Percentiles rank a stretch among this genome's conserved stretches.
These are phyloP conservation scores for Sebastes itinus DNA, from an alignment of 2,797 vertebrate species.

Conservation along the genomic window DNA sequence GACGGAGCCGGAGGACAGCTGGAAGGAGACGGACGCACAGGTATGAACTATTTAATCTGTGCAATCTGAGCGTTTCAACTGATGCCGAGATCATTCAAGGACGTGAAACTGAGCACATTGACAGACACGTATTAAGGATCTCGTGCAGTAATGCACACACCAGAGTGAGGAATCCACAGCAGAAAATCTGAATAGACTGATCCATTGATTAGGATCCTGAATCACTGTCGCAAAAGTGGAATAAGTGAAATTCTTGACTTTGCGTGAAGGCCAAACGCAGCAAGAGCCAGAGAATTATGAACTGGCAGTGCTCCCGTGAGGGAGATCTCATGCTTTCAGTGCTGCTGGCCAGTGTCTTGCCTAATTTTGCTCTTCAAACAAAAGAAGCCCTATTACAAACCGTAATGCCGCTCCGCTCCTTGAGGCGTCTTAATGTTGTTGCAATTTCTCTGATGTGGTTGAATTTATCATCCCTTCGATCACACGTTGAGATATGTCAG, in stretches of 20 bases:
- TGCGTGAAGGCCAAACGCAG: constrained; percentile 30
- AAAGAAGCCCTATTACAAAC: constrained; percentile 32
- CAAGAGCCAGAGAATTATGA: constrained; percentile 52
- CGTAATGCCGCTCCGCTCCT: not conserved
- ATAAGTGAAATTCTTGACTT: constrained; percentile 43
- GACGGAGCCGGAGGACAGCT: constrained; percentile 94
- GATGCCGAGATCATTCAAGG: not conserved
- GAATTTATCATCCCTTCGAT: constrained; percentile 21
- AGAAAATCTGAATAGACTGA: constrained; percentile 36
- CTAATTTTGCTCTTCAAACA: constrained; percentile 49
- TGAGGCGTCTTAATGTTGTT: not conserved
- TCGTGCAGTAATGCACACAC: not conserved
- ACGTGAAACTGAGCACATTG: not conserved
- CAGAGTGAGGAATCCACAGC: not conserved
- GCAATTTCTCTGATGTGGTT: constrained; percentile 37
- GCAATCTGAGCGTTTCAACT: not conserved
- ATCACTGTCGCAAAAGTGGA: constrained; percentile 29
- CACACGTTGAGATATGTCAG: constrained; percentile 1
- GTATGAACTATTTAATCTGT: constrained; percentile 70
- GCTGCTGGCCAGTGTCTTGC: constrained; percentile 27
- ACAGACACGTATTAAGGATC: not conserved
- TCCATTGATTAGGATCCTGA: constrained; percentile 42
- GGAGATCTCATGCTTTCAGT: constrained; percentile 24
- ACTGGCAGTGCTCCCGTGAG: constrained; percentile 42
- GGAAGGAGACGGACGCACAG: constrained; percentile 91